These are phyloP conservation scores for Phocoena phocoena DNA, from an alignment of 2,113 vertebrate species.

Conservation along the genomic window DNA sequence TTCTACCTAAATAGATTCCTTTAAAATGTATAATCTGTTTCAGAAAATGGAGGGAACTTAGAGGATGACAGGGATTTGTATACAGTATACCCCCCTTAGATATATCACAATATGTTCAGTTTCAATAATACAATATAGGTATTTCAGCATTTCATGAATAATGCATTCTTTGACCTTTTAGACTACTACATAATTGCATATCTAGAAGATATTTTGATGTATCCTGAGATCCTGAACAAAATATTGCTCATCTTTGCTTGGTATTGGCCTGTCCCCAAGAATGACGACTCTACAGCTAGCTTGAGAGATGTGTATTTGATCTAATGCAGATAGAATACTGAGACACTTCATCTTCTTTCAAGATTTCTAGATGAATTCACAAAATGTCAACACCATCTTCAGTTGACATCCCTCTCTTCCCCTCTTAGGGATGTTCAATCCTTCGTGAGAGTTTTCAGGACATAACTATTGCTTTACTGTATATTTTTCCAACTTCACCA, in stretches of 20 bases:
- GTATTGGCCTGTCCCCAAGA: neutral
- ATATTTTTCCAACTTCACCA: neutral
- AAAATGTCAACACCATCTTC: neutral
- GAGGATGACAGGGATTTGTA: neutral
- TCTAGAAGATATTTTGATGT: neutral
- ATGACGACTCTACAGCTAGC: neutral
- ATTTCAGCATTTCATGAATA: neutral
- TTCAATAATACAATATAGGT: neutral
- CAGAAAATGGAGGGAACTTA: neutral
- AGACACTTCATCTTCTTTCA: neutral
- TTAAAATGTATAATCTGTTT: neutral
- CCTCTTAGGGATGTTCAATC: neutral
- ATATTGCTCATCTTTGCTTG: neutral
- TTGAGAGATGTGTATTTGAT: conserved; percentile 16
- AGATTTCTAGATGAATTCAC: neutral
- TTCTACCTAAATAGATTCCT: neutral
- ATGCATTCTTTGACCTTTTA: conserved; percentile 16
- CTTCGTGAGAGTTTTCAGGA: neutral
- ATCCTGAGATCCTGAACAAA: conserved; percentile 20
- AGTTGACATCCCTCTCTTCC: neutral
- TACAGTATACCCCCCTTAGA: neutral
- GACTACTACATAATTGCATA: neutral
- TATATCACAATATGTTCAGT: neutral
- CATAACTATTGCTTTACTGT: neutral
- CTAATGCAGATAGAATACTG: neutral